Evolutionary conservation across 1,140 invertebrate species (phyloP).

Genomic region (Grapholita molesta): DNA sequence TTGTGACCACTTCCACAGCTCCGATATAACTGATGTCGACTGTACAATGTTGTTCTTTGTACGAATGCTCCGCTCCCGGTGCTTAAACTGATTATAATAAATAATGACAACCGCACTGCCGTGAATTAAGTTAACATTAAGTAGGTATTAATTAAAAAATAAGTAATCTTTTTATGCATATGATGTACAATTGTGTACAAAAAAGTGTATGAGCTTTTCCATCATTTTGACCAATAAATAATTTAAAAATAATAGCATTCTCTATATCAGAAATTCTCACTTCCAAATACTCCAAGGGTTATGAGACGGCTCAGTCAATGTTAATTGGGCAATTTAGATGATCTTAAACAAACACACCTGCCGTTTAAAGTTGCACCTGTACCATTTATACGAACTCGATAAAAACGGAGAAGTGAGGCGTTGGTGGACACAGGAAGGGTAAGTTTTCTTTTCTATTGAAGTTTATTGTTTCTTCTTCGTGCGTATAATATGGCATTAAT

Average conservation of each 20-base stretch:
- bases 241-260: not conserved
- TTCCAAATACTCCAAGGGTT: not conserved
- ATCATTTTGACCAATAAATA: conserved; percentile 1
- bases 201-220: not conserved
- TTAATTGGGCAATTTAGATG: conserved; percentile 47
- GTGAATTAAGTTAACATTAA: not conserved
- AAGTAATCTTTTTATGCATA: not conserved
- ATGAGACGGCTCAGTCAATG: conserved; percentile 3
- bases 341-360: conserved; percentile 52
- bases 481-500: too few species aligned
- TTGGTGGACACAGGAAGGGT: not conserved
- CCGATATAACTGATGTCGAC: too few species aligned
- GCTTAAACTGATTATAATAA: not conserved
- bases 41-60: not conserved
- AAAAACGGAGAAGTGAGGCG: not conserved
- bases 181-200: not conserved
- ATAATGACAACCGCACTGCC: not conserved
- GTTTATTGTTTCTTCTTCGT: too few species aligned
- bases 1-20: too few species aligned
- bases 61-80: not conserved
- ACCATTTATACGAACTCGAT: not conserved
- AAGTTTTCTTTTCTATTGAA: too few species aligned
- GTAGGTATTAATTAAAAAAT: not conserved
- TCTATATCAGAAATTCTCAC: not conserved
- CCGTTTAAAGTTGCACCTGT: conserved; percentile 17